Conservation (phyloP, 2,888 invertebrate species). For the Xanthostigma xanthostigma region DNA sequence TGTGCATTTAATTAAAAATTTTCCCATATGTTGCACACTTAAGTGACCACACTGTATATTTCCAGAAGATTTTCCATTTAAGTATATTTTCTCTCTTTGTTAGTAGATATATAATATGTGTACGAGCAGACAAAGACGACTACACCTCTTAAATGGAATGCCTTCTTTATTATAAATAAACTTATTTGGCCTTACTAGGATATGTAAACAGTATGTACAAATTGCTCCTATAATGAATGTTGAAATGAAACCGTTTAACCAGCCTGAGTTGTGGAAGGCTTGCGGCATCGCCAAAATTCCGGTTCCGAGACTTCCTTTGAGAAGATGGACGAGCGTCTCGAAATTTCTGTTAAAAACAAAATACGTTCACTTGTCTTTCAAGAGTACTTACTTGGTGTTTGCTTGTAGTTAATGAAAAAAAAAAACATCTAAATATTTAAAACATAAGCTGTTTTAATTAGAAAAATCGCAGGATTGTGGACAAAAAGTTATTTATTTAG, state of each 20-base stretch:
- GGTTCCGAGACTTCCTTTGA: slow-evolving; percentile 86
- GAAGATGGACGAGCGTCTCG: slow-evolving; percentile 70
- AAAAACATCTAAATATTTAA: not conserved
- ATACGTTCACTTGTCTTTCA: not conserved
- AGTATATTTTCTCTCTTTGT: too few relatives aligned
- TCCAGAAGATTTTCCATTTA: too few relatives aligned
- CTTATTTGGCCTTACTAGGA: slow-evolving; percentile 42
- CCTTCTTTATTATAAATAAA: too few relatives aligned
- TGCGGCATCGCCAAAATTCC: slow-evolving; percentile 90
- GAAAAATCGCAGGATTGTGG: too few relatives aligned
- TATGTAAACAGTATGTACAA: slow-evolving; percentile 77
- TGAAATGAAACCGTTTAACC: slow-evolving; percentile 61
- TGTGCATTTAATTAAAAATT: too few relatives aligned
- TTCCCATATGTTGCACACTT: too few relatives aligned
- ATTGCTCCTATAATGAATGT: slow-evolving; percentile 63
- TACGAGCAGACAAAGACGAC: too few relatives aligned
- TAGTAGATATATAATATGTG: too few relatives aligned
- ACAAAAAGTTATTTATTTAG: too few relatives aligned
- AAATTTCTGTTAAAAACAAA: slow-evolving; percentile 42
- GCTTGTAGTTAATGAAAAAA: not conserved
- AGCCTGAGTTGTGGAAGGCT: slow-evolving; percentile 76
- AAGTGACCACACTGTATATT: too few relatives aligned
- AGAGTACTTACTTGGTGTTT: not conserved
- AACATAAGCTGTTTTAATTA: not conserved
- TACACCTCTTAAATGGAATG: too few relatives aligned